Conservation (phyloP, 1,140 invertebrate genomes). For the Theocolax elegans region DNA sequence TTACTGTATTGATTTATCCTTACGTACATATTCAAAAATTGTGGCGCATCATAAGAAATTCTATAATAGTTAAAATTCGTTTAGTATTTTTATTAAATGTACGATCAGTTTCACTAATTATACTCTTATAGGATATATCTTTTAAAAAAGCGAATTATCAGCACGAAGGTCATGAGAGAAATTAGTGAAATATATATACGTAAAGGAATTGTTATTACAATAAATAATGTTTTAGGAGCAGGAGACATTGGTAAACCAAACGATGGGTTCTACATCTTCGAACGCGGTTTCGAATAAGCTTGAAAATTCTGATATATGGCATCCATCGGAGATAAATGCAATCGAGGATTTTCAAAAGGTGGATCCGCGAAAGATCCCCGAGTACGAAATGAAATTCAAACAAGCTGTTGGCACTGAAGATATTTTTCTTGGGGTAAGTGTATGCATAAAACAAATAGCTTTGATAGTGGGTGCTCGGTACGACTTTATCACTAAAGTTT, state of each 20-base stretch:
- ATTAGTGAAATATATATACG: too few species aligned
- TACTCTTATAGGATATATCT: background rate
- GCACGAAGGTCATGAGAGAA: too few species aligned
- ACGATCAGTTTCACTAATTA: slow-evolving; percentile 4
- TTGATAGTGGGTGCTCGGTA: too few species aligned
- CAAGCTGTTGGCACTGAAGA: slow-evolving; percentile 88
- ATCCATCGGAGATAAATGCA: slow-evolving; percentile 64
- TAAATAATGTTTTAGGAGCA: slow-evolving; percentile 7
- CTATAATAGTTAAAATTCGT: background rate
- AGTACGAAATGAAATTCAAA: slow-evolving; percentile 85
- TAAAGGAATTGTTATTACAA: too few species aligned
- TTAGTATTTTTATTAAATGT: background rate
- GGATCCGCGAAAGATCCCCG: slow-evolving; percentile 77
- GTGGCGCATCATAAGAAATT: background rate
- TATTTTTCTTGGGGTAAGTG: slow-evolving; percentile 80
- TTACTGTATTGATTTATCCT: slow-evolving; percentile 1
- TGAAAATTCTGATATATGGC: slow-evolving; percentile 70
- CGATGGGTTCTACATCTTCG: background rate
- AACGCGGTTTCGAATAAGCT: slow-evolving; percentile 36
- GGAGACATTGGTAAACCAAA: slow-evolving; percentile 6
- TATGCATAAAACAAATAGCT: background rate
- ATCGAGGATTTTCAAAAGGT: slow-evolving; percentile 65
- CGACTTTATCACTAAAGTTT: background rate
- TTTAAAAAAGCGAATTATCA: too few species aligned
- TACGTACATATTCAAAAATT: slow-evolving; percentile 9